Evolutionary conservation across 2,888 invertebrate species (phyloP).

Genomic region (Tiliacea citrago): DNA sequence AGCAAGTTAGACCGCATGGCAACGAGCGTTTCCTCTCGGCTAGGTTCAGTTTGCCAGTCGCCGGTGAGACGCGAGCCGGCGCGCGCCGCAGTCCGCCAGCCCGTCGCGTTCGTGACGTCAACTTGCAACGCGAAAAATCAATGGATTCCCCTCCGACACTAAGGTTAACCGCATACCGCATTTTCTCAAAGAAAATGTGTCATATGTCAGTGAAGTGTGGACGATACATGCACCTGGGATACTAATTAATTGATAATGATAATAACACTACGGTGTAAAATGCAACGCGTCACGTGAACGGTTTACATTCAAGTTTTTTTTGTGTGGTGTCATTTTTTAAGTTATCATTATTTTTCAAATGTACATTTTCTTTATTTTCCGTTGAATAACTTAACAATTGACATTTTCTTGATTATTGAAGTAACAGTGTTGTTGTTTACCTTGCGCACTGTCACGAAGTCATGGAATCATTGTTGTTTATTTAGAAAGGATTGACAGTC

Average conservation of each 20-base stretch:
- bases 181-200: slow-evolving; percentile 88
- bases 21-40: slow-evolving; percentile 85
- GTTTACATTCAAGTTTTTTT: slow-evolving; percentile 85
- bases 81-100: slow-evolving; percentile 86
- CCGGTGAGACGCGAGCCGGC: slow-evolving; percentile 87
- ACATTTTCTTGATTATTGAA: slow-evolving; percentile 39
- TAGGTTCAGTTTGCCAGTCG: slow-evolving; percentile 80
- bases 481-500: slow-evolving; percentile 29
- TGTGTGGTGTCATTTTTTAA: slow-evolving; percentile 87
- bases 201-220: slow-evolving; percentile 87
- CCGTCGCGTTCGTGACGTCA: slow-evolving; percentile 86
- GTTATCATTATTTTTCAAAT: slow-evolving; percentile 68
- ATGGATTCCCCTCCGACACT: slow-evolving; percentile 84
- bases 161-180: slow-evolving; percentile 90
- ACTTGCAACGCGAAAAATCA: slow-evolving; percentile 88
- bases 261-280: slow-evolving; percentile 74
- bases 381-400: slow-evolving; percentile 44
- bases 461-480: slow-evolving; percentile 31
- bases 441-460: slow-evolving; percentile 18
- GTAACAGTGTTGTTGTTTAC: slow-evolving; percentile 50
- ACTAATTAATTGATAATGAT: slow-evolving; percentile 71
- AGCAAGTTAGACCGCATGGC: slow-evolving; percentile 82
- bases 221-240: slow-evolving; percentile 70
- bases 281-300: slow-evolving; percentile 83
- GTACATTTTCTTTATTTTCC: slow-evolving; percentile 38